A percentile compares a stretch with the other conserved stretches of the same genome.
phyloP scores from a whole-genome alignment of 2,888 invertebrate species.

The Trichacis sp. region DNA sequence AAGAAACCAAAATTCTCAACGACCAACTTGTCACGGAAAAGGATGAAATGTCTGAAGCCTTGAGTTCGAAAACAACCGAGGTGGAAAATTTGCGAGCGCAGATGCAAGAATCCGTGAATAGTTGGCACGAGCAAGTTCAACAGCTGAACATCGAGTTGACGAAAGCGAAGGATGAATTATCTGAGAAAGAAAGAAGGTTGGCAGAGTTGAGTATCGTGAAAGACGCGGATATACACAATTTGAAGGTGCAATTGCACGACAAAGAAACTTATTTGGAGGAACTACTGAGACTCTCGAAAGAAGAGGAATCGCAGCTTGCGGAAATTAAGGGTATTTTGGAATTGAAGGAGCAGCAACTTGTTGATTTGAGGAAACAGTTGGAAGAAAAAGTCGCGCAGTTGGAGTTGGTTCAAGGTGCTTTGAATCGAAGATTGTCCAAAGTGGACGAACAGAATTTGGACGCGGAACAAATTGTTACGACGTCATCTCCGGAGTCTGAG shows the following conservation, averaged over 20 bases:
- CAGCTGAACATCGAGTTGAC: conserved; percentile 48
- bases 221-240: conserved; percentile 79
- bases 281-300: conserved; percentile 71
- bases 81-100: conserved; percentile 50
- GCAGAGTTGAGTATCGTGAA: conserved; percentile 73
- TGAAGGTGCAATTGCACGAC: conserved; percentile 76
- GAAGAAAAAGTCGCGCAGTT: conserved; percentile 74
- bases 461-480: background rate
- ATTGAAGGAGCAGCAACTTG: conserved; percentile 80
- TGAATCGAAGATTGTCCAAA: conserved; percentile 50
- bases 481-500: background rate
- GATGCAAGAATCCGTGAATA: conserved; percentile 37
- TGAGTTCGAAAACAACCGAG: conserved; percentile 48
- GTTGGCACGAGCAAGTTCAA: conserved; percentile 41
- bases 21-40: conserved; percentile 51
- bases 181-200: conserved; percentile 53
- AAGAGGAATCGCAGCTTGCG: conserved; percentile 71
- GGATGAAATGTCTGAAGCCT: conserved; percentile 37
- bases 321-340: conserved; percentile 76
- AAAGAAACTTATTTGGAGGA: conserved; percentile 70
- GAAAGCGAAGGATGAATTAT: conserved; percentile 43
- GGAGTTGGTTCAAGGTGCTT: conserved; percentile 67
- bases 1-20: conserved; percentile 45
- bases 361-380: conserved; percentile 77
- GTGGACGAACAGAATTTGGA: conserved; percentile 31